Percentiles rank a stretch among this genome's conserved stretches.
Evolutionary conservation across 2,888 invertebrate species (phyloP).

Genomic region (Hirudinaria manillensis): DNA sequence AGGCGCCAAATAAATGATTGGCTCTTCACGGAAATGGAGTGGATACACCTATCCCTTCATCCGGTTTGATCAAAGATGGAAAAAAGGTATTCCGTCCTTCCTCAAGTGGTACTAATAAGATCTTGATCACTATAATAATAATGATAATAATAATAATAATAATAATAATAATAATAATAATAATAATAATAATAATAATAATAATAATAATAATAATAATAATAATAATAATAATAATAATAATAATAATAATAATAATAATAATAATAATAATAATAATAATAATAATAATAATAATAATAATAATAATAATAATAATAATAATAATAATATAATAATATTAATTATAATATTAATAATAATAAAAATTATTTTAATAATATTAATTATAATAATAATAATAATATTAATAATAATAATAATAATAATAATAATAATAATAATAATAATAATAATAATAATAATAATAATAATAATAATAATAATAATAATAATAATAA

Average conservation of each 20-base stretch:
- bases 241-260: not conserved
- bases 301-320: not conserved
- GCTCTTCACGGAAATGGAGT: too few species aligned
- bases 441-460: not conserved
- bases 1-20: too few species aligned
- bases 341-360: not conserved
- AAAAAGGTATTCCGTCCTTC: too few species aligned
- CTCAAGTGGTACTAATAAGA: too few species aligned
- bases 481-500: not conserved
- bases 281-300: not conserved
- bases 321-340: not conserved
- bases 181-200: not conserved
- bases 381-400: not conserved
- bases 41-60: too few species aligned
- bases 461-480: not conserved
- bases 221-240: not conserved
- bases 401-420: not conserved
- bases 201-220: not conserved
- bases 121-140: too few species aligned
- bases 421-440: not conserved
- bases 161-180: not conserved
- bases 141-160: not conserved
- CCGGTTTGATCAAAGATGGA: too few species aligned
- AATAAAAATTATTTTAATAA: too few species aligned
- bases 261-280: not conserved